These are phyloP conservation scores for Blastobasis adustella DNA, from an alignment of 2,888 invertebrate genomes.

Conservation along the genomic window DNA sequence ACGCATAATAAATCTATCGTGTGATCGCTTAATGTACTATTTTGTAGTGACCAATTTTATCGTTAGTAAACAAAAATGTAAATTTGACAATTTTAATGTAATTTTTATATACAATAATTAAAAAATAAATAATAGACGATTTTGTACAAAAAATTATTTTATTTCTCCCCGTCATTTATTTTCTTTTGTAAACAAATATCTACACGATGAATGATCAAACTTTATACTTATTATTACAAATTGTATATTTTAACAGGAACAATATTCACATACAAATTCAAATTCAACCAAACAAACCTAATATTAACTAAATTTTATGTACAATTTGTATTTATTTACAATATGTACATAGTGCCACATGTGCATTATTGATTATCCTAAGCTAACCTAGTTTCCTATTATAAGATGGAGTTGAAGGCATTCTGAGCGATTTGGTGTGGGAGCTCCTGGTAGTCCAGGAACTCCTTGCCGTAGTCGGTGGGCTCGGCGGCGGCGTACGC, in stretches of 20 bases:
- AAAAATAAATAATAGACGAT: slow-evolving; percentile 46
- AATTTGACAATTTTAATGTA: slow-evolving; percentile 75
- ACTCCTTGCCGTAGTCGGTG: slow-evolving; percentile 45
- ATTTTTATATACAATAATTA: slow-evolving; percentile 72
- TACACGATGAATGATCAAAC: neutral
- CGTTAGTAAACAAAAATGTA: slow-evolving; percentile 59
- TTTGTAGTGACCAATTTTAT: slow-evolving; percentile 75
- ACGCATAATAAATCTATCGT: slow-evolving; percentile 59
- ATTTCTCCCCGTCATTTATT: neutral
- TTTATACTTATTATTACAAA: slow-evolving; percentile 19
- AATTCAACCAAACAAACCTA: slow-evolving; percentile 18
- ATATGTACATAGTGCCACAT: no score
- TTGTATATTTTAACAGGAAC: slow-evolving; percentile 18
- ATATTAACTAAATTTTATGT: no score
- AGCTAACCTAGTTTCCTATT: slow-evolving; percentile 19
- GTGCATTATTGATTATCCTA: no score
- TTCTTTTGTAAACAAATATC: no score
- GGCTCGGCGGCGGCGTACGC: slow-evolving; percentile 44
- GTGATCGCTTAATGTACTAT: slow-evolving; percentile 69
- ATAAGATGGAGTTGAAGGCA: slow-evolving; percentile 52
- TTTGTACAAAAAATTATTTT: slow-evolving; percentile 64
- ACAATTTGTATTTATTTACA: no score
- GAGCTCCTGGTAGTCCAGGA: slow-evolving; percentile 39
- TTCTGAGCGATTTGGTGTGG: slow-evolving; percentile 43
- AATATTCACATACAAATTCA: slow-evolving; percentile 10